phyloP scores from a whole-genome alignment of 2,113 vertebrate genomes.

The Spheniscus mendiculus region DNA sequence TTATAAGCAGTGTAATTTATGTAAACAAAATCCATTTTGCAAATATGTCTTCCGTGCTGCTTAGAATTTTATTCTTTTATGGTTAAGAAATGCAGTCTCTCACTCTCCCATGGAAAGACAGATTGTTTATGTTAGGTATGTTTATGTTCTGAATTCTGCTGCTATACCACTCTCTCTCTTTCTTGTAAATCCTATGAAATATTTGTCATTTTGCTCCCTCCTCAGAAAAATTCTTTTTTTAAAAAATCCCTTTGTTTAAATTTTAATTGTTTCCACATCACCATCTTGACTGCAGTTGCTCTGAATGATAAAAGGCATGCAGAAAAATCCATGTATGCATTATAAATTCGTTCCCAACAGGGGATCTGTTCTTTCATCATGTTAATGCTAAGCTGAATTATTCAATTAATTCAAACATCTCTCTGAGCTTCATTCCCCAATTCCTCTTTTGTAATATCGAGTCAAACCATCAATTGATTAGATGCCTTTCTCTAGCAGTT shows the following conservation, averaged over 20 bases:
- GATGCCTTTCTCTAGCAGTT: neutral
- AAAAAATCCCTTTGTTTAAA: slow-evolving; percentile 44
- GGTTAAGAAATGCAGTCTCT: slow-evolving; percentile 59
- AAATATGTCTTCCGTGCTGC: slow-evolving; percentile 55
- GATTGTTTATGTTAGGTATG: neutral
- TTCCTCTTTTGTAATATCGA: neutral
- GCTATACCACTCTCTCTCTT: neutral
- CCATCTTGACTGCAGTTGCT: neutral
- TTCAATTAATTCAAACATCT: slow-evolving; percentile 50
- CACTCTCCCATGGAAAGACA: slow-evolving; percentile 18
- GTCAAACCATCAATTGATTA: neutral
- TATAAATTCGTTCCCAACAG: neutral
- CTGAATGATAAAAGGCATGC: neutral
- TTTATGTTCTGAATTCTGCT: slow-evolving; percentile 56
- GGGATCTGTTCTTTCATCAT: neutral
- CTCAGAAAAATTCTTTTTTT: neutral
- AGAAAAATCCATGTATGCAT: slow-evolving; percentile 5
- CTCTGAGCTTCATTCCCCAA: neutral
- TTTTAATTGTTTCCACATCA: slow-evolving; percentile 37
- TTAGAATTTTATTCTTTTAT: slow-evolving; percentile 59
- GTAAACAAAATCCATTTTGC: slow-evolving; percentile 66
- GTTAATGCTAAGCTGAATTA: slow-evolving; percentile 26
- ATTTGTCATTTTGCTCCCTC: slow-evolving; percentile 4
- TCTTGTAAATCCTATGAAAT: slow-evolving; percentile 8
- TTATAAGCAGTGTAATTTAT: slow-evolving; percentile 52